These are phyloP conservation scores for Furcifer pardalis DNA, from an alignment of 2,797 vertebrate genomes.

Conservation along the genomic window DNA sequence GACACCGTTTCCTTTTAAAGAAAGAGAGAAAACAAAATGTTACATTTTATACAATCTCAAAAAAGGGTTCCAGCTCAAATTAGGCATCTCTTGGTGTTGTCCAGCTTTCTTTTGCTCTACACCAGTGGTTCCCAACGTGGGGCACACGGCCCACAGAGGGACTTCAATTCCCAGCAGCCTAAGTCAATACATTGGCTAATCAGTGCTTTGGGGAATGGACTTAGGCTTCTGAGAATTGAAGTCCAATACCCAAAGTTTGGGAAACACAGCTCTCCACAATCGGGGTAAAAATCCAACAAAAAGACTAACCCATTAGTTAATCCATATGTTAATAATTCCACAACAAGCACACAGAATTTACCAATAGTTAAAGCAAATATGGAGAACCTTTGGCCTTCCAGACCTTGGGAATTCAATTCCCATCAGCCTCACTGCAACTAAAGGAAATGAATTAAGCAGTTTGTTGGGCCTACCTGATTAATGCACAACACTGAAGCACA, in stretches of 20 bases:
- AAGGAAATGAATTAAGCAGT: not conserved
- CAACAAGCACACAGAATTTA: too few species aligned
- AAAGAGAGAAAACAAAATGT: constrained; percentile 42
- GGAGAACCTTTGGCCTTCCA: not conserved
- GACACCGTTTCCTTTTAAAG: constrained; percentile 41
- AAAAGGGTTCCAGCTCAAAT: accelerated
- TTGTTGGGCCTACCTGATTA: too few species aligned
- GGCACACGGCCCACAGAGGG: too few species aligned
- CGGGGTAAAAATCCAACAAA: not conserved
- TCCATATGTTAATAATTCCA: too few species aligned
- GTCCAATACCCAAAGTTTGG: too few species aligned
- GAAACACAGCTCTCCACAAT: too few species aligned
- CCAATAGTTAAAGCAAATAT: not conserved
- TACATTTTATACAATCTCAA: not conserved
- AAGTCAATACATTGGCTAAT: too few species aligned
- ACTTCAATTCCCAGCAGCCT: too few species aligned
- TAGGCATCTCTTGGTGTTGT: accelerated
- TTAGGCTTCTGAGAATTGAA: too few species aligned
- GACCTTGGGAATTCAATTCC: not conserved
- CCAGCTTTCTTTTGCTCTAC: not conserved
- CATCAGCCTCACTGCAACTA: not conserved
- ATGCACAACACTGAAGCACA: not conserved
- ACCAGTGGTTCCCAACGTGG: too few species aligned
- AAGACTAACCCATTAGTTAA: not conserved
- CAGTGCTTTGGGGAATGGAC: too few species aligned